Conservation (phyloP, 2,797 vertebrate species). For the Pteronotus mesoamericanus region DNA sequence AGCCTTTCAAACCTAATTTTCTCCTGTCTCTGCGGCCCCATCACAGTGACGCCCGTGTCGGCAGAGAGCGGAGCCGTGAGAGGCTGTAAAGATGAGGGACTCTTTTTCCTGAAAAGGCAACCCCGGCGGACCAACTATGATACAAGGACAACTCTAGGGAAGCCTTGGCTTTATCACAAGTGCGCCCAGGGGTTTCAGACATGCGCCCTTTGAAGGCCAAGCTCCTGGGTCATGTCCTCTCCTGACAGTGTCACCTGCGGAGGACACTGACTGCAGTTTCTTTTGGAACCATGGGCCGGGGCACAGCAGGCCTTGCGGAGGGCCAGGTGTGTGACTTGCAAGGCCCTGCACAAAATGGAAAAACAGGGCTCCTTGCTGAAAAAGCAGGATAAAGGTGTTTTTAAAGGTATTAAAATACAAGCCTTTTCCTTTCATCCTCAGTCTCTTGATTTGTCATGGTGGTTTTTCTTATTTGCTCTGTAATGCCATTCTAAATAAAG, state of each 20-base stretch:
- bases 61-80: too few relatives aligned
- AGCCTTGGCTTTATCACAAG: not conserved
- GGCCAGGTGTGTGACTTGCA: not conserved
- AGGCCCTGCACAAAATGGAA: not conserved
- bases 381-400: not conserved
- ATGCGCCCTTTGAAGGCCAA: not conserved
- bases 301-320: not conserved
- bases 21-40: not conserved
- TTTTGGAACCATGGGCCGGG: not conserved
- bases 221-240: not conserved
- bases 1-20: not conserved
- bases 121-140: not conserved
- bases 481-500: not conserved
- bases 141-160: not conserved
- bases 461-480: not conserved
- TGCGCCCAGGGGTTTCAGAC: not conserved
- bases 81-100: not conserved
- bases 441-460: not conserved
- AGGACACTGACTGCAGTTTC: not conserved
- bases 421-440: not conserved
- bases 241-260: not conserved
- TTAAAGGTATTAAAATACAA: not conserved
- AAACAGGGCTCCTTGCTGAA: not conserved
- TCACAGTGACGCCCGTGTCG: fast-evolving
- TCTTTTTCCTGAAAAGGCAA: not conserved